phyloP scores from a whole-genome alignment of 1,140 invertebrate species.

The Drosophila murphyi region DNA sequence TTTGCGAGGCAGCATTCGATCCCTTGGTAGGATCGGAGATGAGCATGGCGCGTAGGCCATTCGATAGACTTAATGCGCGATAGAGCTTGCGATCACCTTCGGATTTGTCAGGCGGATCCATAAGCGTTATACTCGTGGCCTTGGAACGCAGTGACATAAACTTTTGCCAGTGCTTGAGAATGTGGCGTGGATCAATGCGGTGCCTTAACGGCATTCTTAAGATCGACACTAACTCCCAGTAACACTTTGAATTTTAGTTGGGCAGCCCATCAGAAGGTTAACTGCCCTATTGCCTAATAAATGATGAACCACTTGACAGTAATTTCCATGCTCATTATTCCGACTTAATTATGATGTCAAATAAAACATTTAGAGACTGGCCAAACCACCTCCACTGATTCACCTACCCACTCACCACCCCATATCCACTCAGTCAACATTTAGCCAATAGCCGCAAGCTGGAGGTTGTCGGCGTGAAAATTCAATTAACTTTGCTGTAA shows the following conservation, averaged over 20 bases:
- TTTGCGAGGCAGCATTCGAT: background rate
- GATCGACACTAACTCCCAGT: conserved; percentile 1
- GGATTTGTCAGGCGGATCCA: conserved; percentile 57
- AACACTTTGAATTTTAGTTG: conserved; percentile 22
- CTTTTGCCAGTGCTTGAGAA: conserved; percentile 29
- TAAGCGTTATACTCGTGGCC: background rate
- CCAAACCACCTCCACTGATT: background rate
- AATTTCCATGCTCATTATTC: conserved; percentile 73
- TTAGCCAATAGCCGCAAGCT: conserved; percentile 19
- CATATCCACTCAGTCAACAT: background rate
- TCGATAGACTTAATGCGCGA: conserved; percentile 42
- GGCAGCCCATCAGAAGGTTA: conserved; percentile 40
- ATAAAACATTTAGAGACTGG: conserved; percentile 55
- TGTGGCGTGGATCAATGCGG: conserved; percentile 6
- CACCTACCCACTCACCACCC: background rate
- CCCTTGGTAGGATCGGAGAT: conserved; percentile 44
- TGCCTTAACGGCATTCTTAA: conserved; percentile 38
- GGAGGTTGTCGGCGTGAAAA: conserved; percentile 63
- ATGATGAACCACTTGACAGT: conserved; percentile 66
- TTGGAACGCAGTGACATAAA: conserved; percentile 7
- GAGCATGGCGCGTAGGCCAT: conserved; percentile 56
- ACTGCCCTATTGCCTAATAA: conserved; percentile 46
- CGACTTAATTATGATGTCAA: conserved; percentile 78
- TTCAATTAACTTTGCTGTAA: conserved; percentile 72
- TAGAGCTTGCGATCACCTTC: conserved; percentile 56